Conservation (phyloP, 2,888 invertebrate species). For the Ectemnius lituratus region DNA sequence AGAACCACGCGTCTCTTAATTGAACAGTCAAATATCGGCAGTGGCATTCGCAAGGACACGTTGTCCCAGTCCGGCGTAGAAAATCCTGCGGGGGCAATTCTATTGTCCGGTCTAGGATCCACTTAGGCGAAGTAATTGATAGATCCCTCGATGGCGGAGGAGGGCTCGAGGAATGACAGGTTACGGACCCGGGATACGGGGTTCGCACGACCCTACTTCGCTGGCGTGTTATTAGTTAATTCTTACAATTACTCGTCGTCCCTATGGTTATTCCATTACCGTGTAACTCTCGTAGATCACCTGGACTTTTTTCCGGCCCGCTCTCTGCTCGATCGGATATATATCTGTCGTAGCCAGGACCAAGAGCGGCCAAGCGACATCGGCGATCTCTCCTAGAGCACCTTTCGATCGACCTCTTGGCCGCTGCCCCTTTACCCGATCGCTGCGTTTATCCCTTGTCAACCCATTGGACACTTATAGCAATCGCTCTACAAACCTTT, state of each 20-base stretch:
- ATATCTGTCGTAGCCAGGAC: constrained; percentile 18
- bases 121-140: constrained; percentile 74
- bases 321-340: not conserved
- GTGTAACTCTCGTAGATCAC: constrained; percentile 67
- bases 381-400: constrained; percentile 15
- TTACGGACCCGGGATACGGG: constrained; percentile 68
- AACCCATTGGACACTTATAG: constrained; percentile 10
- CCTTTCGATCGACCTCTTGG: constrained; percentile 6
- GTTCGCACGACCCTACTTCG: constrained; percentile 75
- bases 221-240: constrained; percentile 77
- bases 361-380: constrained; percentile 40
- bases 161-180: constrained; percentile 75
- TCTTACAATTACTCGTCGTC: constrained; percentile 77
- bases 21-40: not conserved
- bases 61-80: constrained; percentile 22
- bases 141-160: constrained; percentile 69
- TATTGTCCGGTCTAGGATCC: constrained; percentile 74
- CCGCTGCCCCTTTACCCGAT: not conserved
- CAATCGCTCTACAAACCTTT: not conserved
- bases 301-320: constrained; percentile 41
- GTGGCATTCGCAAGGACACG: constrained; percentile 3
- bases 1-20: not conserved
- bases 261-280: constrained; percentile 77
- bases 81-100: constrained; percentile 67
- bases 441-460: constrained; percentile 7